Evolutionary conservation across 2,113 vertebrate genomes (phyloP).

Genomic region (Ptyas mucosa): DNA sequence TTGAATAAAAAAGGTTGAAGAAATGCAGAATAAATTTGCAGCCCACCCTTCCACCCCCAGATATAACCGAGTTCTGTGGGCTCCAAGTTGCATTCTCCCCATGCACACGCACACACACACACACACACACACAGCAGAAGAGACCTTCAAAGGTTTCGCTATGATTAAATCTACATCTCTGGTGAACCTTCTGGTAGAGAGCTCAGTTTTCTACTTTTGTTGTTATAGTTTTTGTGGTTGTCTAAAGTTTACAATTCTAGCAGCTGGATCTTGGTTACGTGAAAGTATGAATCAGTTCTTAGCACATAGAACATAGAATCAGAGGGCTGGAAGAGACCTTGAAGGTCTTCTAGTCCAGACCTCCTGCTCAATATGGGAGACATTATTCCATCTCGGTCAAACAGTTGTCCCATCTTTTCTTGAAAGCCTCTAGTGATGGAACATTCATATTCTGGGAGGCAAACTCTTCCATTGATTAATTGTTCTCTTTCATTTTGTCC

Average conservation of each 20-base stretch:
- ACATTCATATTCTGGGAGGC: neutral
- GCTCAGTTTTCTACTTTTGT: neutral
- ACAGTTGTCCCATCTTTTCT: neutral
- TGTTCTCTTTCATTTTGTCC: neutral
- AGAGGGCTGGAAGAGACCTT: neutral
- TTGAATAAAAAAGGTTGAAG: neutral
- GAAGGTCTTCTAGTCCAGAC: neutral
- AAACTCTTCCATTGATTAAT: neutral
- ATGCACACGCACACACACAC: accelerated
- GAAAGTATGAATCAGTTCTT: neutral
- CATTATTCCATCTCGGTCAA: neutral
- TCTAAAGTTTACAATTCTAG: neutral
- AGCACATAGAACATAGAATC: neutral
- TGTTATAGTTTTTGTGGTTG: neutral
- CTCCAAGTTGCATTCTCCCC: neutral
- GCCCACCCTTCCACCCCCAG: neutral
- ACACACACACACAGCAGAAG: too few species aligned
- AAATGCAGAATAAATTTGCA: neutral
- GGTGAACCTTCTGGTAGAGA: neutral
- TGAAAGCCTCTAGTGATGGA: neutral
- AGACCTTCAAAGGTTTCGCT: neutral
- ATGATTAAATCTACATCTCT: neutral
- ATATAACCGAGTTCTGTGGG: neutral
- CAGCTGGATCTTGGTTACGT: neutral
- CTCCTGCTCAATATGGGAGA: neutral